Percentiles rank a stretch among this genome's conserved stretches.
Conservation (phyloP, 1,140 invertebrate species). For the Apis mellifera region Amel_HAv3.1 CM009944.2:9352001-9352500, state of each 20-base stretch:
- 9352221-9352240: not conserved
- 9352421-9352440: slow-evolving; percentile 96
- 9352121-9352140: not conserved
- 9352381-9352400: slow-evolving; percentile 97
- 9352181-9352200: slow-evolving; percentile 4
- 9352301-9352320: not conserved
- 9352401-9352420: slow-evolving; percentile 98
- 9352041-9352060: slow-evolving; percentile 9
- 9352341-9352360: not conserved
- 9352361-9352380: slow-evolving; percentile 93
- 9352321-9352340: not conserved
- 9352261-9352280: not conserved
- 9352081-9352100: not conserved
- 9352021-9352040: not conserved
- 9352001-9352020: not conserved
- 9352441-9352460: slow-evolving; percentile 96
- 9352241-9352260: not conserved
- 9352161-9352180: not conserved
- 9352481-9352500: slow-evolving; percentile 96
- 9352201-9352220: not conserved
- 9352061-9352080: not conserved
- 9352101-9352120: slow-evolving; percentile 19
- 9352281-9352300: not conserved
- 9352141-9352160: not conserved
- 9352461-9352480: slow-evolving; percentile 94